phyloP scores from a whole-genome alignment of 2,797 vertebrate species.

The Acanthornis magna region DNA sequence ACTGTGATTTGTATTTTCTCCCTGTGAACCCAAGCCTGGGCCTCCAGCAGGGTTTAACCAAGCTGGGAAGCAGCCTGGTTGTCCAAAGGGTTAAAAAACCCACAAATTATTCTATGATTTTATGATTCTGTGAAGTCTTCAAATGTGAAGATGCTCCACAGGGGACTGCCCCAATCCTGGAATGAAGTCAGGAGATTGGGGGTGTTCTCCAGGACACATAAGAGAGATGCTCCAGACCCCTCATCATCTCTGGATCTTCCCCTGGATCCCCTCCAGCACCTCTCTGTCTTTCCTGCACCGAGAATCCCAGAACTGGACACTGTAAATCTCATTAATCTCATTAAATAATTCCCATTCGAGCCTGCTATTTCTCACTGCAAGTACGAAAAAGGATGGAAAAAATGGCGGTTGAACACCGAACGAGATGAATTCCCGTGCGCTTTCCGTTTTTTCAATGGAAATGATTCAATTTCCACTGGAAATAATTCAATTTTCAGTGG shows the following conservation, averaged over 20 bases:
- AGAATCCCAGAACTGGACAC: no score
- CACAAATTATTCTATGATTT: neutral
- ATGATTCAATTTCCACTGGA: no score
- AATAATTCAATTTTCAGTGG: neutral
- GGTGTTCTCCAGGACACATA: fast-evolving
- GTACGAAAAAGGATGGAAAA: neutral
- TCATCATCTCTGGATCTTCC: no score
- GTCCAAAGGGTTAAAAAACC: neutral
- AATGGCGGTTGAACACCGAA: no score
- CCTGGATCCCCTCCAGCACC: no score
- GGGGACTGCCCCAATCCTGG: fast-evolving
- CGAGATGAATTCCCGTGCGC: fast-evolving
- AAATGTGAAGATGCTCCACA: neutral
- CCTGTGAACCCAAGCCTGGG: neutral
- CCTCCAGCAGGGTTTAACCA: no score
- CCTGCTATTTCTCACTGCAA: neutral
- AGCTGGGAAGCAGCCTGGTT: no score
- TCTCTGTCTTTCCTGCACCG: no score
- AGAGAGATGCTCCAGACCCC: neutral
- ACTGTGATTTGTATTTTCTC: fast-evolving
- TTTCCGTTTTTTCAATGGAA: no score
- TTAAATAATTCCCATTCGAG: neutral
- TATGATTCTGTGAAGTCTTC: no score
- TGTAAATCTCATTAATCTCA: neutral
- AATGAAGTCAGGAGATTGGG: neutral